phyloP scores from a whole-genome alignment of 2,797 vertebrate genomes.

The Adelosebastes latens region DNA sequence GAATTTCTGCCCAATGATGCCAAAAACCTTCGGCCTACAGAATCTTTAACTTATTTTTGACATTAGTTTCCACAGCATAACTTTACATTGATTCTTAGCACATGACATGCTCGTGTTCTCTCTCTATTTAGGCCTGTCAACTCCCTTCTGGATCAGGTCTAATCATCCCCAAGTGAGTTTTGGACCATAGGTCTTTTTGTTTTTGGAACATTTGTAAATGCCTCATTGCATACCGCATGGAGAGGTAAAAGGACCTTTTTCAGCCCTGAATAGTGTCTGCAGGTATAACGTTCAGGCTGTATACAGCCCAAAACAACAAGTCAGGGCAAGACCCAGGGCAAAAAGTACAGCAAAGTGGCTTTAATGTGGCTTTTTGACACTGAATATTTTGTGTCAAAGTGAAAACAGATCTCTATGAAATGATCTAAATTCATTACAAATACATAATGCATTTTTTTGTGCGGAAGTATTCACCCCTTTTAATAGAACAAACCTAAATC shows the following conservation, averaged over 20 bases:
- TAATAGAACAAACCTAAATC: neutral
- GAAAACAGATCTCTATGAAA: neutral
- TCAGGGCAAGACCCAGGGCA: neutral
- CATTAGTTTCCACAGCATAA: neutral
- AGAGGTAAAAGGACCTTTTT: neutral
- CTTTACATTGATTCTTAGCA: neutral
- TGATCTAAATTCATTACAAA: neutral
- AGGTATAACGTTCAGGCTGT: neutral
- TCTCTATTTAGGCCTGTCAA: neutral
- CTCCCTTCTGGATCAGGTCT: neutral
- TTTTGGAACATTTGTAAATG: neutral
- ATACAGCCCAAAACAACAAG: neutral
- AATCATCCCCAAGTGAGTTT: neutral
- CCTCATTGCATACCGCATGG: neutral
- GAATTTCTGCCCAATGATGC: too few relatives aligned
- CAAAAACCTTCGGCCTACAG: too few relatives aligned
- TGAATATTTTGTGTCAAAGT: neutral
- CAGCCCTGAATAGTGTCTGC: neutral
- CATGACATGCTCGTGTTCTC: neutral
- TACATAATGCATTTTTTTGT: neutral
- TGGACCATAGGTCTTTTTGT: neutral
- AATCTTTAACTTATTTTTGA: neutral
- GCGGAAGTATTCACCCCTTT: neutral
- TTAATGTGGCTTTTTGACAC: neutral
- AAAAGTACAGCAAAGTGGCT: neutral